Conservation (phyloP, 1,140 invertebrate genomes). For the Leguminivora glycinivorella region DNA sequence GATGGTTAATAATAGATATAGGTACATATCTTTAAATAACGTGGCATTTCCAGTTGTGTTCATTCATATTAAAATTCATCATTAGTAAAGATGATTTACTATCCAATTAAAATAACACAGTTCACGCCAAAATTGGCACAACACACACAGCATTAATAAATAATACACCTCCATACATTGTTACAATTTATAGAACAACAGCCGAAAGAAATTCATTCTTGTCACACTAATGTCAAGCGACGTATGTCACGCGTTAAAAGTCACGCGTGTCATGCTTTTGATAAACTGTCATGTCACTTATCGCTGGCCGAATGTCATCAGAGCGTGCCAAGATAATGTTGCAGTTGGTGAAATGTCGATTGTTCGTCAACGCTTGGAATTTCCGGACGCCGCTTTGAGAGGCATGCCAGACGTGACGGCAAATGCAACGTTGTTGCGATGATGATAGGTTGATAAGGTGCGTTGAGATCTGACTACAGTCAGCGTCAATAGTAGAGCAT, state of each 20-base stretch:
- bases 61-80: background rate
- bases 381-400: background rate
- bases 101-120: background rate
- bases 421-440: background rate
- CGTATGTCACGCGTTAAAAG: constrained; percentile 16
- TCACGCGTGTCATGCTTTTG: background rate
- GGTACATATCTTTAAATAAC: too few species aligned
- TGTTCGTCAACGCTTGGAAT: background rate
- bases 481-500: too few species aligned
- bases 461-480: too few species aligned
- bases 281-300: constrained; percentile 26
- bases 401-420: background rate
- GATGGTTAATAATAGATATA: too few species aligned
- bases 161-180: background rate
- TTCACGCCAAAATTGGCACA: background rate
- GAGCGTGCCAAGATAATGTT: background rate
- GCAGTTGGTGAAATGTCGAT: background rate
- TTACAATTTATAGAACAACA: constrained; percentile 1
- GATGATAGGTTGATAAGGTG: too few species aligned
- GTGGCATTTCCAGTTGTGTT: background rate
- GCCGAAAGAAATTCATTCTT: constrained; percentile 12
- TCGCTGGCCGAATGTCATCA: constrained; percentile 9
- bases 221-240: constrained; percentile 14
- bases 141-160: constrained; percentile 6
- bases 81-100: background rate